These are phyloP conservation scores for Oryzias dopingdopingensis DNA, from an alignment of 2,797 vertebrate genomes.

Conservation along the genomic window DNA sequence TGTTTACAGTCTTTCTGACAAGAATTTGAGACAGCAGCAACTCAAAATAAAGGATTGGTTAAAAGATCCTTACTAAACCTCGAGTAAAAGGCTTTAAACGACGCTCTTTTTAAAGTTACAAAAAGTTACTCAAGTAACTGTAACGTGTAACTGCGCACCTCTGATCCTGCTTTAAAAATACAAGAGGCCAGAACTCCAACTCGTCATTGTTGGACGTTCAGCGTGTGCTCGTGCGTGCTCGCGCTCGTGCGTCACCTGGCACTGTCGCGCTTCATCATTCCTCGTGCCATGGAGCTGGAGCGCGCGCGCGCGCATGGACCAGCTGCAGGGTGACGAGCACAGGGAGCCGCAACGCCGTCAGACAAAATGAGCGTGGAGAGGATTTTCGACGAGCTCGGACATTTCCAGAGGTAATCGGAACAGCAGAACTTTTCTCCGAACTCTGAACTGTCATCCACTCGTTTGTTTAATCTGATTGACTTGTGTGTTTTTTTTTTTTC, in stretches of 20 bases:
- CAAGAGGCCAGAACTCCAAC: too few species aligned
- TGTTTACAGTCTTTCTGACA: too few species aligned
- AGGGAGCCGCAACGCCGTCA: conserved; percentile 2
- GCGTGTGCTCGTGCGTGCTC: background rate
- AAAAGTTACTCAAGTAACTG: too few species aligned
- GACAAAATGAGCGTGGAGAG: conserved; percentile 71
- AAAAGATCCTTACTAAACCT: too few species aligned
- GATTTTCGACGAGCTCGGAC: conserved; percentile 80
- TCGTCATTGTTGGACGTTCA: too few species aligned
- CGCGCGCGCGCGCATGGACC: conserved; percentile 9
- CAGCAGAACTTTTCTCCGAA: too few species aligned
- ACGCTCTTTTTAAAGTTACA: too few species aligned
- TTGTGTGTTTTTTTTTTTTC: background rate
- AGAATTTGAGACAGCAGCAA: too few species aligned
- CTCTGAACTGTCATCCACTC: background rate
- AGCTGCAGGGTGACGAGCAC: conserved; percentile 22
- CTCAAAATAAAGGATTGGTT: too few species aligned
- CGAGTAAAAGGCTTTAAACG: too few species aligned
- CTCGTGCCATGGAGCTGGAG: conserved; percentile 1
- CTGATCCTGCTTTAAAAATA: too few species aligned
- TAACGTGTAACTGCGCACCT: too few species aligned
- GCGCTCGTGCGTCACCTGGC: conserved; percentile 1
- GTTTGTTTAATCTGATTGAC: background rate
- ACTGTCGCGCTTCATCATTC: conserved; percentile 1
- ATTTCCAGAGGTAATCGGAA: conserved; percentile 74